These are phyloP conservation scores for Panthera leo DNA, from an alignment of 2,113 vertebrate genomes.

Conservation along the genomic window DNA sequence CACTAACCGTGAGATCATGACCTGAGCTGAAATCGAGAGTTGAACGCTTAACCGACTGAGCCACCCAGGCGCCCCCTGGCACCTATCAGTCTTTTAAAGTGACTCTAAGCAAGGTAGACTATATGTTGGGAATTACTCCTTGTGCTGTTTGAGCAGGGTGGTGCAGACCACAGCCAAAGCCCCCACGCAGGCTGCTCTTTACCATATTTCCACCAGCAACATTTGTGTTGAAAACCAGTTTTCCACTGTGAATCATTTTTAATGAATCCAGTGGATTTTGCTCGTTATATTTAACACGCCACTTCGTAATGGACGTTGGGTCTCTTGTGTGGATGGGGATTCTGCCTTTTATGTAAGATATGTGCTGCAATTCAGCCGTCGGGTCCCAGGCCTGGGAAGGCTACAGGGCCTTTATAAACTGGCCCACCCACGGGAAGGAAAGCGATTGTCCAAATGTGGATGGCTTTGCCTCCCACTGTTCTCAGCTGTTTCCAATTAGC, in stretches of 20 bases:
- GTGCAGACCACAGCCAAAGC: not conserved
- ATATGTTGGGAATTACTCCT: not conserved
- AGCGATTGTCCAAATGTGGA: not conserved
- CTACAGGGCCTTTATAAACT: conserved; percentile 18
- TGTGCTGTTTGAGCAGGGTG: not conserved
- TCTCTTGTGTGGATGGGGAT: conserved; percentile 54
- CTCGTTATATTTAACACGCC: conserved; percentile 47
- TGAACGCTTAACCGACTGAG: too few species aligned
- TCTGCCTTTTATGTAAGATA: conserved; percentile 62
- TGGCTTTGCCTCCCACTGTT: not conserved
- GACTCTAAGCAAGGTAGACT: fast-evolving
- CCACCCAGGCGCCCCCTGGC: not conserved
- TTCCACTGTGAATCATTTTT: conserved; percentile 57
- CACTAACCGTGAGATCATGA: too few species aligned
- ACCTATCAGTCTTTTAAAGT: not conserved
- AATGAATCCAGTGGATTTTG: conserved; percentile 56
- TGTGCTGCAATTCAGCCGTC: not conserved
- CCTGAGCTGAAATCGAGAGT: too few species aligned
- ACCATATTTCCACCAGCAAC: conserved; percentile 59
- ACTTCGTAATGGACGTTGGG: conserved; percentile 11
- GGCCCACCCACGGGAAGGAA: not conserved
- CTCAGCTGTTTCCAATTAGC: conserved; percentile 72
- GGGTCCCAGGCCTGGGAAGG: conserved; percentile 40
- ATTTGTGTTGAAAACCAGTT: conserved; percentile 54
- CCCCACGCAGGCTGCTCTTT: not conserved